Evolutionary conservation across 2,888 invertebrate species (phyloP).

Genomic region (Heliconius sara): DNA sequence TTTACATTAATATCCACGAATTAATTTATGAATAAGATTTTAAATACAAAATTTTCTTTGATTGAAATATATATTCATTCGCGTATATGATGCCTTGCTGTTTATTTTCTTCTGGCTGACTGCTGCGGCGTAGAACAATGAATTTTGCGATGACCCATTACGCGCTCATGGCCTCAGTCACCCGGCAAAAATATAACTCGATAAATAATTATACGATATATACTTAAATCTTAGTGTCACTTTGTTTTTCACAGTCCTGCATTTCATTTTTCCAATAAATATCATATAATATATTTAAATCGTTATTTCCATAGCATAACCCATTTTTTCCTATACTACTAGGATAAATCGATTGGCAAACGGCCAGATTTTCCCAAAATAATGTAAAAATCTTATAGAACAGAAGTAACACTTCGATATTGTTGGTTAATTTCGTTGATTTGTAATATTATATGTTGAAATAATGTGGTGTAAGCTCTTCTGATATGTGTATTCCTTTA

Average conservation of each 20-base stretch:
- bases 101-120: no score
- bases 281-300: slow-evolving; percentile 2
- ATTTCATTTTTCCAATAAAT: slow-evolving; percentile 1
- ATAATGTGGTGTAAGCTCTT: not conserved
- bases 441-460: slow-evolving; percentile 7
- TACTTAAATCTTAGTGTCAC: not conserved
- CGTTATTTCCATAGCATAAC: slow-evolving; percentile 21
- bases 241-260: slow-evolving; percentile 6
- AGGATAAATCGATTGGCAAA: slow-evolving; percentile 38
- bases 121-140: no score
- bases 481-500: not conserved
- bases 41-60: no score
- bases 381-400: slow-evolving; percentile 40
- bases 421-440: slow-evolving; percentile 37
- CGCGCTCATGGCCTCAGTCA: no score
- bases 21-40: no score
- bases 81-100: no score
- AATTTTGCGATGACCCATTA: no score
- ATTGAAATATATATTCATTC: no score
- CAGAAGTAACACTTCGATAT: slow-evolving; percentile 40
- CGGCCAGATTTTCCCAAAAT: slow-evolving; percentile 38
- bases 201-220: not conserved
- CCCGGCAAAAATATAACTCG: no score
- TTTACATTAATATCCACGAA: no score
- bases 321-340: slow-evolving; percentile 2